A percentile compares a stretch with the other conserved stretches of the same genome.
These are phyloP conservation scores for Caenorhabditis remanei DNA, from an alignment of 1,140 invertebrate genomes.

Conservation along the genomic window DNA sequence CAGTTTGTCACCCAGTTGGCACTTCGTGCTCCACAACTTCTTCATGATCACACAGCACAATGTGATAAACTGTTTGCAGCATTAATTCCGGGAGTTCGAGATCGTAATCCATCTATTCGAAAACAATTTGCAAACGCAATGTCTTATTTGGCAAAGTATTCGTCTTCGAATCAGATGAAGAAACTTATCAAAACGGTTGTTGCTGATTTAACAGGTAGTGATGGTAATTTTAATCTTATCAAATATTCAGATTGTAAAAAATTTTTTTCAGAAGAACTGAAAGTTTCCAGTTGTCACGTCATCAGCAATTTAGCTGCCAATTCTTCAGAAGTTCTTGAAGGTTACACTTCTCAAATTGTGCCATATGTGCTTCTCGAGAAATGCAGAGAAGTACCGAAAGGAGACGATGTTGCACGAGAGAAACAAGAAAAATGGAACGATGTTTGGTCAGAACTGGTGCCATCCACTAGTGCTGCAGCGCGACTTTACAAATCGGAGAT, in stretches of 20 bases:
- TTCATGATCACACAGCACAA: constrained; percentile 40
- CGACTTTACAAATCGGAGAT: constrained; percentile 85
- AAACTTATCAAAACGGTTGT: constrained; percentile 50
- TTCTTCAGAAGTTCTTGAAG: constrained; percentile 87
- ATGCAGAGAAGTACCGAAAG: constrained; percentile 82
- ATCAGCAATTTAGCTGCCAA: constrained; percentile 87
- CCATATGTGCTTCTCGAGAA: constrained; percentile 90
- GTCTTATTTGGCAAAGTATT: constrained; percentile 84
- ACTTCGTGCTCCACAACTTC: constrained; percentile 63
- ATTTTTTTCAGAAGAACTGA: constrained; percentile 81
- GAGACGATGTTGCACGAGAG: constrained; percentile 66
- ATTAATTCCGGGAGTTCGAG: constrained; percentile 85
- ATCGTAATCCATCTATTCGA: constrained; percentile 86
- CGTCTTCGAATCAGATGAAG: constrained; percentile 36
- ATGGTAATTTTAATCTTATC: neutral
- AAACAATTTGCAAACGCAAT: constrained; percentile 88
- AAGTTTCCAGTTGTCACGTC: constrained; percentile 85
- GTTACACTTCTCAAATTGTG: constrained; percentile 85
- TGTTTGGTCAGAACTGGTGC: constrained; percentile 89
- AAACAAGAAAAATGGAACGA: constrained; percentile 85
- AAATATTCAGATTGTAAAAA: neutral
- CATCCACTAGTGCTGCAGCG: constrained; percentile 86
- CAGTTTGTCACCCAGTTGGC: constrained; percentile 61
- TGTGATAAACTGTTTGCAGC: constrained; percentile 85
- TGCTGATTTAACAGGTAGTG: constrained; percentile 32